Conservation (phyloP, 2,113 vertebrate genomes). For the Motacilla tschutschensis region DNA sequence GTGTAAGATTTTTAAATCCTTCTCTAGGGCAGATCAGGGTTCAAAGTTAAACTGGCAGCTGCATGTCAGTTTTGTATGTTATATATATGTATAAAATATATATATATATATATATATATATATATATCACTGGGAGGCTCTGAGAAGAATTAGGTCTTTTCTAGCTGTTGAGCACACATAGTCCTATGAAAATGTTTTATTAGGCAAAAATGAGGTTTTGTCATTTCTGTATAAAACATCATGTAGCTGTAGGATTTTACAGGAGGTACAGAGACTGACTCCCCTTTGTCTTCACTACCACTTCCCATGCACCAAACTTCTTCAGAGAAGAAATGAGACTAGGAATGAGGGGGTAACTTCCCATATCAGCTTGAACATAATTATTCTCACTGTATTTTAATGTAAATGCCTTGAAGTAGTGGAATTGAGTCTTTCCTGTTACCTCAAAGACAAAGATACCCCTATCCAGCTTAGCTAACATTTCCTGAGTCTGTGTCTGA, state of each 20-base stretch:
- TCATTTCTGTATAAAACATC: not conserved
- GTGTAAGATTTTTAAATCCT: not conserved
- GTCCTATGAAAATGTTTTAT: not conserved
- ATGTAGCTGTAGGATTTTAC: not conserved
- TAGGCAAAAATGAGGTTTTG: not conserved
- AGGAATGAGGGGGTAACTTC: not conserved
- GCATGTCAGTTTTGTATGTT: rapidly evolving
- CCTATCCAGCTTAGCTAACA: not conserved
- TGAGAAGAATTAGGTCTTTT: not conserved
- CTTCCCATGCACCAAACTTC: not conserved
- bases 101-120: not conserved
- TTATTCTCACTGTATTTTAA: not conserved
- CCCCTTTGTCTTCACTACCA: not conserved
- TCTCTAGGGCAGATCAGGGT: not conserved
- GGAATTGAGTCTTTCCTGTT: not conserved
- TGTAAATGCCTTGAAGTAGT: rapidly evolving
- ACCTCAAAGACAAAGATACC: not conserved
- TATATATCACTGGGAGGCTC: not conserved
- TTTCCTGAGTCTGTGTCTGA: not conserved
- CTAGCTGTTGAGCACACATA: not conserved
- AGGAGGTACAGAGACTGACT: not conserved
- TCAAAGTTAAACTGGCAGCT: not conserved
- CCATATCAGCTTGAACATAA: not conserved
- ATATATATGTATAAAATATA: no score
- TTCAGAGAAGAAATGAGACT: not conserved